Conservation (phyloP, 1,140 invertebrate genomes). For the Aphidius ervi region DNA sequence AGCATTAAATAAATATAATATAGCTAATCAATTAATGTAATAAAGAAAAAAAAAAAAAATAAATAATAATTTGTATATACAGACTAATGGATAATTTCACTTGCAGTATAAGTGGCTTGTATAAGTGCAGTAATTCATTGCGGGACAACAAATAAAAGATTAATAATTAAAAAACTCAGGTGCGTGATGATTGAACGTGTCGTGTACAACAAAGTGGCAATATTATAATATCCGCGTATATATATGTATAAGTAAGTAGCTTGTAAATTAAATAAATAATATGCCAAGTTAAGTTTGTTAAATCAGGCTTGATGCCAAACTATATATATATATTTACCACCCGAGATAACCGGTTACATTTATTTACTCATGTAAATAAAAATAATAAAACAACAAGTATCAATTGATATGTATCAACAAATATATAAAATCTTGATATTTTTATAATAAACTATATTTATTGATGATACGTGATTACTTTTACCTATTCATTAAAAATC, state of each 20-base stretch:
- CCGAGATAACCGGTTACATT: slow-evolving; percentile 39
- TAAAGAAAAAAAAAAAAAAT: too few species aligned
- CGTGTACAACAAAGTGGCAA: slow-evolving; percentile 13
- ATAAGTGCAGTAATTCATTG: neutral
- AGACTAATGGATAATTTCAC: too few species aligned
- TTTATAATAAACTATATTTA: too few species aligned
- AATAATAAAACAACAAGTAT: slow-evolving; percentile 14
- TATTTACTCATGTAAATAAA: slow-evolving; percentile 14
- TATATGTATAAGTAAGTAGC: too few species aligned
- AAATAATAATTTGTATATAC: too few species aligned
- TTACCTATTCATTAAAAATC: too few species aligned
- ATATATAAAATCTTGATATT: too few species aligned
- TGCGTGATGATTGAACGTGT: slow-evolving; percentile 17
- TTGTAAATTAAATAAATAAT: too few species aligned
- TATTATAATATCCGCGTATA: slow-evolving; percentile 12
- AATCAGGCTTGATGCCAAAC: slow-evolving; percentile 43
- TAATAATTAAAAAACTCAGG: slow-evolving; percentile 8
- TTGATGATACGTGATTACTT: neutral
- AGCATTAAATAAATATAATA: slow-evolving; percentile 6
- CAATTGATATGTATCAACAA: neutral
- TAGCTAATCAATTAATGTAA: neutral
- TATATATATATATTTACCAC: slow-evolving; percentile 36
- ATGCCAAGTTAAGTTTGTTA: slow-evolving; percentile 13
- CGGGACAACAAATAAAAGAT: neutral
- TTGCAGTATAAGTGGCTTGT: too few species aligned